These are phyloP conservation scores for Drosophila monieri DNA, from an alignment of 2,888 invertebrate genomes.

Conservation along the genomic window DNA sequence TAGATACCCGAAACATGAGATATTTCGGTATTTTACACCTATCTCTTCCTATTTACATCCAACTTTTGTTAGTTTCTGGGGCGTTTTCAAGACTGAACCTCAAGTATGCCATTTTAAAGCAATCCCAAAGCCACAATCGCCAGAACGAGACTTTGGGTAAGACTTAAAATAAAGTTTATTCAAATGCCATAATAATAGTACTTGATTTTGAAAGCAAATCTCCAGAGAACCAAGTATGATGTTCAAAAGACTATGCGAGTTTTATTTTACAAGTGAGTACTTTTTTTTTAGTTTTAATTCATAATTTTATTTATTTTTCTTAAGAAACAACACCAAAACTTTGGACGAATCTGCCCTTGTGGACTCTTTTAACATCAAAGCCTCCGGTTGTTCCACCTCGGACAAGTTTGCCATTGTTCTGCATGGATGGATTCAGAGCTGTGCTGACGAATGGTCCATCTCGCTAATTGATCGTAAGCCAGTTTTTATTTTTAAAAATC, in stretches of 20 bases:
- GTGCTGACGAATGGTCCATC: slow-evolving; percentile 77
- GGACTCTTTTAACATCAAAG: slow-evolving; percentile 35
- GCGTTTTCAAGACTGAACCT: slow-evolving; percentile 28
- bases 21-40: background rate
- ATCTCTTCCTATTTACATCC: slow-evolving; percentile 9
- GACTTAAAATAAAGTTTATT: background rate
- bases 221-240: slow-evolving; percentile 46
- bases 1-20: slow-evolving; percentile 5
- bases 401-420: slow-evolving; percentile 82
- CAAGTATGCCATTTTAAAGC: slow-evolving; percentile 32
- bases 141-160: slow-evolving; percentile 53
- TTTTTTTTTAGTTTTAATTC: background rate
- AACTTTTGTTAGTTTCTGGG: slow-evolving; percentile 1
- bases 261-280: slow-evolving; percentile 59
- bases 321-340: slow-evolving; percentile 63
- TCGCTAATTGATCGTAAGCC: slow-evolving; percentile 75
- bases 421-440: slow-evolving; percentile 82
- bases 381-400: slow-evolving; percentile 65
- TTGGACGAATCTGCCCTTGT: slow-evolving; percentile 47
- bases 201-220: slow-evolving; percentile 31
- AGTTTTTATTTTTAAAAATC: slow-evolving; percentile 2
- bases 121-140: slow-evolving; percentile 2
- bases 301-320: background rate
- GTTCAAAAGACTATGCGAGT: slow-evolving; percentile 55
- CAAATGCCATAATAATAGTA: background rate